Conservation (phyloP, 1,140 invertebrate species). For the Drosophila elegans region DNA sequence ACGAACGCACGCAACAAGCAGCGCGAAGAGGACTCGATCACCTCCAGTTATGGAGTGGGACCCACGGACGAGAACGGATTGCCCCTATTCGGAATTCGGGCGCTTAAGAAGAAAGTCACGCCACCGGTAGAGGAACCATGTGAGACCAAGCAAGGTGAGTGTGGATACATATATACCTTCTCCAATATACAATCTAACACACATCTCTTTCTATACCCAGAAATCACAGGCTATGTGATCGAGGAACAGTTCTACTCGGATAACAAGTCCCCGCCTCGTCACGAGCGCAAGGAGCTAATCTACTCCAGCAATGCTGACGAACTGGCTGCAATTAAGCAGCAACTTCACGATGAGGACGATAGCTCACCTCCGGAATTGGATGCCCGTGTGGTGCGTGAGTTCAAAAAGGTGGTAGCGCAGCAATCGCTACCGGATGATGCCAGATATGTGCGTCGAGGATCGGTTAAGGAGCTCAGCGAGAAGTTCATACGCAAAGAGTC, state of each 20-base stretch:
- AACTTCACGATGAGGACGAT: constrained; percentile 39
- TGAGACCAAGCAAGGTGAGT: constrained; percentile 86
- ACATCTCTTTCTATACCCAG: not conserved
- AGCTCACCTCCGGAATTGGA: constrained; percentile 49
- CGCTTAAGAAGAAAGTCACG: constrained; percentile 88
- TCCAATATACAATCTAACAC: not conserved
- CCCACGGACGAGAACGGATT: constrained; percentile 92
- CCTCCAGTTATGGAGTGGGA: constrained; percentile 92
- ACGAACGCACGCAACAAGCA: constrained; percentile 81
- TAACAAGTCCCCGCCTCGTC: constrained; percentile 88
- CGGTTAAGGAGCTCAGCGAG: constrained; percentile 90
- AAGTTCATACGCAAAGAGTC: constrained; percentile 87
- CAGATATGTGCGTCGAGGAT: constrained; percentile 87
- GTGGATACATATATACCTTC: too few relatives aligned
- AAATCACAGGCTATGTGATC: constrained; percentile 89
- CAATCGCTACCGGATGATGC: constrained; percentile 38
- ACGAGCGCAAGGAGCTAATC: constrained; percentile 88
- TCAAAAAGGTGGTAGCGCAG: constrained; percentile 63
- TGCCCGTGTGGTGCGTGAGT: constrained; percentile 54
- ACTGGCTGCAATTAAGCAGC: constrained; percentile 83
- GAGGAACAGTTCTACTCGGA: constrained; percentile 88
- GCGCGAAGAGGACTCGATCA: constrained; percentile 86
- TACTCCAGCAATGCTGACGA: constrained; percentile 88
- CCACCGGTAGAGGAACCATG: constrained; percentile 65
- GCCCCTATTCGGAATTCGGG: constrained; percentile 90